phyloP scores from a whole-genome alignment of 1,140 invertebrate genomes.

The Drosophila busckii region DNA sequence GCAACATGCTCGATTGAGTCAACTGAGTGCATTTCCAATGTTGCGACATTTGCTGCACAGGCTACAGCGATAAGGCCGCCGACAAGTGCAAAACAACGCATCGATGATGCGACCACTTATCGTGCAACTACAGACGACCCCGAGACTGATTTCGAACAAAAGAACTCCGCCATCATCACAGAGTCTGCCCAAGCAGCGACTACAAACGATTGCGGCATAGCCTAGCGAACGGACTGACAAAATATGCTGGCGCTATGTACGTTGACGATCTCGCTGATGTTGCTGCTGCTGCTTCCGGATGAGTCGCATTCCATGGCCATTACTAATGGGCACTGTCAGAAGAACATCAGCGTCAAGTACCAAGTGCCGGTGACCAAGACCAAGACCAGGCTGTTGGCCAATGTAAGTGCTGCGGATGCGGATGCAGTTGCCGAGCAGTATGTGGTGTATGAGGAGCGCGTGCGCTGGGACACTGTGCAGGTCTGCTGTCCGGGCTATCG shows the following conservation, averaged over 20 bases:
- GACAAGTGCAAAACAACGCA: conserved; percentile 42
- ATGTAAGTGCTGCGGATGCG: conserved; percentile 3
- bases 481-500: conserved; percentile 68
- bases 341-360: conserved; percentile 69
- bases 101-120: conserved; percentile 41
- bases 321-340: conserved; percentile 62
- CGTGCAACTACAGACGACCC: conserved; percentile 22
- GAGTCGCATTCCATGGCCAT: conserved; percentile 35
- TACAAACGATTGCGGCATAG: conserved; percentile 9
- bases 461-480: conserved; percentile 59
- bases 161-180: conserved; percentile 40
- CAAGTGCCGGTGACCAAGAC: conserved; percentile 60
- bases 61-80: conserved; percentile 20
- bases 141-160: conserved; percentile 24
- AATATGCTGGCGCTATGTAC: conserved; percentile 33
- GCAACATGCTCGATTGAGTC: too few species aligned
- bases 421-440: conserved; percentile 24
- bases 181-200: conserved; percentile 11
- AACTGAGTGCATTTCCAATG: conserved; percentile 50
- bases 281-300: conserved; percentile 11
- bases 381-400: conserved; percentile 7
- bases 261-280: conserved; percentile 10
- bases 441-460: conserved; percentile 56
- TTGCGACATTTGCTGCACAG: conserved; percentile 12
- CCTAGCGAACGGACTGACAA: too few species aligned